Conservation (phyloP, 2,113 vertebrate genomes). For the Neotragus moschatus region DNA sequence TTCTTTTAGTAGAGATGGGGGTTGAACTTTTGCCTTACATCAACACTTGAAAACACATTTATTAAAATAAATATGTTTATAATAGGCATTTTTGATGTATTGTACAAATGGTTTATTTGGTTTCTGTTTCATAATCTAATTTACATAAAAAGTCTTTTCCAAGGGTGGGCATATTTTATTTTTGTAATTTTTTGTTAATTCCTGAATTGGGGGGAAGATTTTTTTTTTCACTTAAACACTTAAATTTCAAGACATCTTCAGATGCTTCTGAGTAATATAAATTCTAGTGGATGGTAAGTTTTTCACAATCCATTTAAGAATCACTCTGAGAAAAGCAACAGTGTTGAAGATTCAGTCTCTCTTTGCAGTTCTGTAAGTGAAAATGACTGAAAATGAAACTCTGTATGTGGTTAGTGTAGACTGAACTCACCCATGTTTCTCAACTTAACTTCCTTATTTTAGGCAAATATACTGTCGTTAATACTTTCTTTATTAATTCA, state of each 20-base stretch:
- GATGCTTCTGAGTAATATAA: background rate
- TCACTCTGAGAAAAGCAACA: background rate
- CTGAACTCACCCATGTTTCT: constrained; percentile 15
- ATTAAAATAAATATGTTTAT: background rate
- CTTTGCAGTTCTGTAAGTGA: background rate
- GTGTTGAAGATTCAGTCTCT: background rate
- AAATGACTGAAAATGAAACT: constrained; percentile 54
- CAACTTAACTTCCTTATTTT: constrained; percentile 45
- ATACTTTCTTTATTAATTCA: constrained; percentile 39
- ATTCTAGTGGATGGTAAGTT: background rate
- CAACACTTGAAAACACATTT: background rate
- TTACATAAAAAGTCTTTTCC: background rate
- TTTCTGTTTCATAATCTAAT: background rate
- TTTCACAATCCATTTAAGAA: constrained; percentile 32
- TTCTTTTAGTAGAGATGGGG: background rate
- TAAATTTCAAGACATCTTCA: background rate
- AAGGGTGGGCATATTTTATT: background rate
- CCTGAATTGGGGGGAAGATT: background rate
- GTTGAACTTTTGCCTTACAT: background rate
- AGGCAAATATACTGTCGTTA: background rate
- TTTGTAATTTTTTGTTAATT: background rate
- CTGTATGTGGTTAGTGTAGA: background rate
- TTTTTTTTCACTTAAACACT: background rate
- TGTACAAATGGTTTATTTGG: background rate
- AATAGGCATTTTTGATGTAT: background rate